Evolutionary conservation across 2,113 vertebrate genomes (phyloP).

Genomic region (Anoura caudifer): DNA sequence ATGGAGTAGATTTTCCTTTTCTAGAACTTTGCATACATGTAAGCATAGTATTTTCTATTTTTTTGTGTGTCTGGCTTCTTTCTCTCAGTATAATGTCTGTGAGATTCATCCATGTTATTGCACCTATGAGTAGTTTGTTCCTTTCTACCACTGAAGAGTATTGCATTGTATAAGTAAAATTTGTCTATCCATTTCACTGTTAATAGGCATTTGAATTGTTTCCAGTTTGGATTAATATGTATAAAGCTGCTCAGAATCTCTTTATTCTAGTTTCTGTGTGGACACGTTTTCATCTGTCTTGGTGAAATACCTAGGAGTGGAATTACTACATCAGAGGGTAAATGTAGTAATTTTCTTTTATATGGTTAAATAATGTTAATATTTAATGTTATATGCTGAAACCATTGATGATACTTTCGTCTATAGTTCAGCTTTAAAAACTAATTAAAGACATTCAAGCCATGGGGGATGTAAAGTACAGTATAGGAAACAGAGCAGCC

Average conservation of each 20-base stretch:
- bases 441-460: neutral
- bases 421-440: neutral
- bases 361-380: neutral
- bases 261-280: neutral
- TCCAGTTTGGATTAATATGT: neutral
- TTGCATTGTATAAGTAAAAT: neutral
- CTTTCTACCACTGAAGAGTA: neutral
- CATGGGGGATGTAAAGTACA: no score
- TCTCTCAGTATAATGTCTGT: neutral
- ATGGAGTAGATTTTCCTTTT: neutral
- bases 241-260: neutral
- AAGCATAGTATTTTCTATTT: neutral
- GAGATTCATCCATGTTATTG: neutral
- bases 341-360: neutral
- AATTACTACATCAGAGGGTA: neutral
- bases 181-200: neutral
- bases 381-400: neutral
- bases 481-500: no score
- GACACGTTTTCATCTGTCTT: neutral
- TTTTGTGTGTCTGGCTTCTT: neutral
- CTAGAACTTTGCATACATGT: neutral
- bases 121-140: neutral
- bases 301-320: neutral
- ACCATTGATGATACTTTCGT: neutral
- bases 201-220: neutral